These are phyloP conservation scores for Ceratina calcarata DNA, from an alignment of 1,140 invertebrate genomes.

Conservation along the genomic window DNA sequence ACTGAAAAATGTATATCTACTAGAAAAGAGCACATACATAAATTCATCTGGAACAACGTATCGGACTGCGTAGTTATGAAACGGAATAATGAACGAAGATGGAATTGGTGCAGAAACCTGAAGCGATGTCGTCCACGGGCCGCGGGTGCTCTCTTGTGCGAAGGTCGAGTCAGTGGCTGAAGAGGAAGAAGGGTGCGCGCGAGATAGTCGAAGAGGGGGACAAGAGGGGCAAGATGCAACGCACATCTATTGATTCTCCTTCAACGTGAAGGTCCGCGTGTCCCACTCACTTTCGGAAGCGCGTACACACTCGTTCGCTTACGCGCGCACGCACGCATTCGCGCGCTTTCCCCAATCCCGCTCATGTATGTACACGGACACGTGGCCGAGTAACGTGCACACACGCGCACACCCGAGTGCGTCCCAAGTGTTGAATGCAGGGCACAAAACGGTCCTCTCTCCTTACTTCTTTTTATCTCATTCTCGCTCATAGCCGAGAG, in stretches of 20 bases:
- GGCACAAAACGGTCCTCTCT: conserved; percentile 56
- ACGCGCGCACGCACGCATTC: conserved; percentile 29
- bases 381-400: conserved; percentile 3
- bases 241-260: conserved; percentile 77
- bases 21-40: too few relatives aligned
- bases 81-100: conserved; percentile 1
- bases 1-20: too few relatives aligned
- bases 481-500: neutral
- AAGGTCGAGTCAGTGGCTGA: conserved; percentile 55
- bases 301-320: conserved; percentile 8
- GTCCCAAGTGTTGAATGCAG: conserved; percentile 55
- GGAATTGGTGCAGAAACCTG: conserved; percentile 8
- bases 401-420: conserved; percentile 26
- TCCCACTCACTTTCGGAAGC: conserved; percentile 62
- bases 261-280: conserved; percentile 61
- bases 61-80: neutral
- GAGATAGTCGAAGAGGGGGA: conserved; percentile 59
- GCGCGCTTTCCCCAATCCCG: conserved; percentile 26
- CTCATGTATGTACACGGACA: neutral
- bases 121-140: neutral
- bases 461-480: neutral
- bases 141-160: conserved; percentile 38
- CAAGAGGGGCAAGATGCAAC: conserved; percentile 75
- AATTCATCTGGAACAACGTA: neutral
- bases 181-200: conserved; percentile 55